phyloP scores from a whole-genome alignment of 2,888 invertebrate genomes.

The Apodemia mormo region DNA sequence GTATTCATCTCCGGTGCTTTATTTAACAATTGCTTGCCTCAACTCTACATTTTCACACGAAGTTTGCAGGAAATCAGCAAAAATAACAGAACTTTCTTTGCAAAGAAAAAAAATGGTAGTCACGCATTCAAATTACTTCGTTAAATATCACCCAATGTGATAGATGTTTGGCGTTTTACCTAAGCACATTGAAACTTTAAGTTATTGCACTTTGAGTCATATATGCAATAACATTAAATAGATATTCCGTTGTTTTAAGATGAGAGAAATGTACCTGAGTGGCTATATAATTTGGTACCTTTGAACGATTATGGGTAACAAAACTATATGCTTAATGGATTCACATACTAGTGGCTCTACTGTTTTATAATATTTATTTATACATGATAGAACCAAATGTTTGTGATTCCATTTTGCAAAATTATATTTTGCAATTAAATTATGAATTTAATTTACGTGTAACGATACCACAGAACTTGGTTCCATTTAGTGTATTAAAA shows the following conservation, averaged over 20 bases:
- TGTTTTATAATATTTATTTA: slow-evolving; percentile 5
- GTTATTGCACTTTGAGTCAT: background rate
- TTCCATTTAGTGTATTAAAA: too few species aligned
- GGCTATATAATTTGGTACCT: background rate
- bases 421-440: too few species aligned
- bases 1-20: background rate
- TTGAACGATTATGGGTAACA: slow-evolving; percentile 1
- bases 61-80: background rate
- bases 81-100: background rate
- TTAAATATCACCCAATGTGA: background rate
- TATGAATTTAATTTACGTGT: too few species aligned
- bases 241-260: background rate
- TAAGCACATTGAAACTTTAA: background rate
- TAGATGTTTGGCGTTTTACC: background rate
- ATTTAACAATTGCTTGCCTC: background rate
- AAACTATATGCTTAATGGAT: background rate
- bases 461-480: too few species aligned
- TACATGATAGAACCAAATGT: background rate
- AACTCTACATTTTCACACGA: background rate
- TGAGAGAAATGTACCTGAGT: background rate
- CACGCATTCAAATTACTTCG: slow-evolving; percentile 1
- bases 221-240: background rate
- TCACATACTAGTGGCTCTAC: background rate
- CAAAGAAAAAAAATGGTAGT: background rate
- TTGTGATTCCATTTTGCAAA: too few species aligned